A percentile compares a stretch with the other conserved stretches of the same genome.
These are phyloP conservation scores for Pachymerium ferrugineum DNA, from an alignment of 2,888 invertebrate species.

Conservation along the genomic window DNA sequence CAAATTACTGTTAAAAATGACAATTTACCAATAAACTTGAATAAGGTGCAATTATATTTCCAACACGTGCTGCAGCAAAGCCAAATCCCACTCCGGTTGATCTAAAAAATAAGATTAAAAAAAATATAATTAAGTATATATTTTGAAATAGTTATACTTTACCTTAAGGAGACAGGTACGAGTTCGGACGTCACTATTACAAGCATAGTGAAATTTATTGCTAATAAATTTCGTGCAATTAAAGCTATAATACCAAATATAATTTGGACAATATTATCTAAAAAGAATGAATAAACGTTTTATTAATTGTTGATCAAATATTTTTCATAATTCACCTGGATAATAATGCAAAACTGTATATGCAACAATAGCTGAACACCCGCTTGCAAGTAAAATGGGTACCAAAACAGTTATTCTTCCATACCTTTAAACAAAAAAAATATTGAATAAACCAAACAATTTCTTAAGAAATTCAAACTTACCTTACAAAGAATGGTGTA, in stretches of 20 bases:
- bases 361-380: background rate
- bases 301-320: background rate
- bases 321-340: background rate
- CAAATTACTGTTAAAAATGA: background rate
- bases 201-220: constrained; percentile 25
- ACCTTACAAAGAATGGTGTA: constrained; percentile 6
- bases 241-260: background rate
- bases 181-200: constrained; percentile 19
- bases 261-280: background rate
- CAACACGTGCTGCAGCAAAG: constrained; percentile 27
- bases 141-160: background rate
- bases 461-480: background rate
- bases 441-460: background rate
- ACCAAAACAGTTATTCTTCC: constrained; percentile 5
- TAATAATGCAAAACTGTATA: background rate
- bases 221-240: constrained; percentile 28
- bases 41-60: constrained; percentile 12
- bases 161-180: constrained; percentile 1
- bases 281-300: background rate
- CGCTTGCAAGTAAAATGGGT: background rate
- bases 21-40: background rate
- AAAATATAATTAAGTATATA: background rate
- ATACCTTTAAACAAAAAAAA: background rate
- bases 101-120: background rate
- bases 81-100: constrained; percentile 31